phyloP scores from a whole-genome alignment of 2,888 invertebrate genomes.

The Scelioninae gen. 2 region DNA sequence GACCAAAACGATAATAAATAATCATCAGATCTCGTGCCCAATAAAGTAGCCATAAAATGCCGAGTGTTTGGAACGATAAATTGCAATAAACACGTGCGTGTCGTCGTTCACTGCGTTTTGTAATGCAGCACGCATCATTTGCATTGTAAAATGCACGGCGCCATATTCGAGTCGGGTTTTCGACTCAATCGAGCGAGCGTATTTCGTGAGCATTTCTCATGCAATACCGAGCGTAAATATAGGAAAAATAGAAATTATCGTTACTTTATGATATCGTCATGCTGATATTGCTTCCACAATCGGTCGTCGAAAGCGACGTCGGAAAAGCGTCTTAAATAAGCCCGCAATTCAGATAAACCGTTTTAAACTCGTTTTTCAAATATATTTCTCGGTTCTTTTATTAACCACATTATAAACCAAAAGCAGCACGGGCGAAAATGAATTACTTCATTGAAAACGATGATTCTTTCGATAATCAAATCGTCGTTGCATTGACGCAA shows the following conservation, averaged over 20 bases:
- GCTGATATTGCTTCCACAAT: constrained; percentile 53
- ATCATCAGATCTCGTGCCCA: constrained; percentile 58
- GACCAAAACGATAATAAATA: constrained; percentile 57
- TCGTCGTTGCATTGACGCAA: no score
- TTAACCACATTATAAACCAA: no score
- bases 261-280: constrained; percentile 56
- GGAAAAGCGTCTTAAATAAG: constrained; percentile 51
- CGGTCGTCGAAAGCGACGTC: constrained; percentile 42
- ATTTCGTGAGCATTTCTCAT: constrained; percentile 54
- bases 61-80: constrained; percentile 56
- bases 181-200: constrained; percentile 53
- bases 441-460: no score
- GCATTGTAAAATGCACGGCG: constrained; percentile 55
- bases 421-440: no score
- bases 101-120: constrained; percentile 50
- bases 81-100: constrained; percentile 58
- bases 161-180: constrained; percentile 50
- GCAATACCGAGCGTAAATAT: constrained; percentile 54
- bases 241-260: constrained; percentile 58
- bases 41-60: constrained; percentile 61
- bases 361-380: constrained; percentile 1
- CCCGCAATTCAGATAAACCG: constrained; percentile 20
- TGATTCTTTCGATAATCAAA: neutral
- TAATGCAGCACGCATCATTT: constrained; percentile 54
- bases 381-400: neutral